Evolutionary conservation across 2,797 vertebrate species (phyloP).

Genomic region (Darevskia nairensis): DNA sequence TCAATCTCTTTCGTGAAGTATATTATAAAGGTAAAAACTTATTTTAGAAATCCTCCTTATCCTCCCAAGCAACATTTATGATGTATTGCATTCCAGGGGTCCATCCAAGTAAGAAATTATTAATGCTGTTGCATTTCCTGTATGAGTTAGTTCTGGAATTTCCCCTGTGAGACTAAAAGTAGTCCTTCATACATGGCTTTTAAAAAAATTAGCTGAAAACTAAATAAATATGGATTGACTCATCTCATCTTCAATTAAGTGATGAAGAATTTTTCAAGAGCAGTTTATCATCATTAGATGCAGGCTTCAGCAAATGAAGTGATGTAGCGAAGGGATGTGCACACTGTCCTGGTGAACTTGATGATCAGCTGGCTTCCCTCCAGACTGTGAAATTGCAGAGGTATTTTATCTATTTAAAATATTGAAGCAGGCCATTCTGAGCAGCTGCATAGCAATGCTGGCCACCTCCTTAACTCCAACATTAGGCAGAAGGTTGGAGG

Average conservation of each 20-base stretch:
- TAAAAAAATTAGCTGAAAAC: neutral
- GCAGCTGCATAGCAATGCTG: too few relatives aligned
- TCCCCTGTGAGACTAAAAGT: neutral
- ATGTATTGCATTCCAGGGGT: neutral
- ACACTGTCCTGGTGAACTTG: neutral
- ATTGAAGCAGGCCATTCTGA: too few relatives aligned
- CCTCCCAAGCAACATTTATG: neutral
- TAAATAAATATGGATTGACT: neutral
- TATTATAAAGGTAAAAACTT: neutral
- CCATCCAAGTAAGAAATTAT: neutral
- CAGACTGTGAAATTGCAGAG: too few relatives aligned
- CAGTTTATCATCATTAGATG: neutral
- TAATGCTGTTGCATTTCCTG: neutral
- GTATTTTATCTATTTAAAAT: too few relatives aligned
- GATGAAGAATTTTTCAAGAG: neutral
- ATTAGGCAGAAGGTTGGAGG: too few relatives aligned
- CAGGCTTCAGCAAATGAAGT: neutral
- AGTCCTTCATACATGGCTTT: neutral
- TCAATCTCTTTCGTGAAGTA: neutral
- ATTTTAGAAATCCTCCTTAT: neutral
- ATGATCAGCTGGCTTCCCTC: too few relatives aligned
- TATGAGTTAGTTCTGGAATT: neutral
- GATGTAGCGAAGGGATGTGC: neutral
- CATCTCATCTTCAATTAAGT: neutral
- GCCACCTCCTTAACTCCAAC: too few relatives aligned